Evolutionary conservation across 2,113 vertebrate species (phyloP).

Genomic region (Pyrgilauda ruficollis): DNA sequence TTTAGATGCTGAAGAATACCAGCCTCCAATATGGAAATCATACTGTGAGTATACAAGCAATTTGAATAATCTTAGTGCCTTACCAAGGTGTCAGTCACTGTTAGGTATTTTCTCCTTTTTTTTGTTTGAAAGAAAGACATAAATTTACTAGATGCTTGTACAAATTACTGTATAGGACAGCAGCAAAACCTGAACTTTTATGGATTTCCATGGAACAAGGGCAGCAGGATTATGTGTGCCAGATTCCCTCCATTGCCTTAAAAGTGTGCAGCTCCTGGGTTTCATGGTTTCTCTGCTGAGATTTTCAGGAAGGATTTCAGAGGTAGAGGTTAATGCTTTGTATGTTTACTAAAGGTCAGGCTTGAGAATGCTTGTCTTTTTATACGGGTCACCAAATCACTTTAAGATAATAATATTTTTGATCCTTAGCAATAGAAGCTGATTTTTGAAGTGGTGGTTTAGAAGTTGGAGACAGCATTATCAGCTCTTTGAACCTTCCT

Average conservation of each 20-base stretch:
- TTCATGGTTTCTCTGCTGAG: background rate
- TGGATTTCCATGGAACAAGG: background rate
- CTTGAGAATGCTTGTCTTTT: conserved; percentile 1
- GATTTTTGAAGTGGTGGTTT: conserved; percentile 49
- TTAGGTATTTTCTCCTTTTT: background rate
- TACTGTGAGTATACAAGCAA: conserved; percentile 87
- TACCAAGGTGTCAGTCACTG: background rate
- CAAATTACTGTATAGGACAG: background rate
- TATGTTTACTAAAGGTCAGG: background rate
- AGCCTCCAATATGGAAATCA: conserved; percentile 99
- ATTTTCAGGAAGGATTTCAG: background rate
- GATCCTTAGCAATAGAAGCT: background rate
- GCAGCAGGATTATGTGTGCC: background rate
- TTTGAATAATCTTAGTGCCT: background rate
- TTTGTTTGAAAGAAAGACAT: background rate
- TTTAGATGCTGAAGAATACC: conserved; percentile 97
- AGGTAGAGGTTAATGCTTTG: background rate
- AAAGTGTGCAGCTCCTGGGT: background rate
- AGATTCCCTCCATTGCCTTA: background rate
- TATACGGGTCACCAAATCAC: conserved; percentile 15
- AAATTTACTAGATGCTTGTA: background rate
- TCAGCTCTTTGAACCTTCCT: conserved; percentile 46
- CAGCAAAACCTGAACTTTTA: background rate
- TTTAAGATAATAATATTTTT: conserved; percentile 43
- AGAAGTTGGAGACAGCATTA: conserved; percentile 31